phyloP scores from a whole-genome alignment of 2,797 vertebrate genomes.

The Prunella strophiata region DNA sequence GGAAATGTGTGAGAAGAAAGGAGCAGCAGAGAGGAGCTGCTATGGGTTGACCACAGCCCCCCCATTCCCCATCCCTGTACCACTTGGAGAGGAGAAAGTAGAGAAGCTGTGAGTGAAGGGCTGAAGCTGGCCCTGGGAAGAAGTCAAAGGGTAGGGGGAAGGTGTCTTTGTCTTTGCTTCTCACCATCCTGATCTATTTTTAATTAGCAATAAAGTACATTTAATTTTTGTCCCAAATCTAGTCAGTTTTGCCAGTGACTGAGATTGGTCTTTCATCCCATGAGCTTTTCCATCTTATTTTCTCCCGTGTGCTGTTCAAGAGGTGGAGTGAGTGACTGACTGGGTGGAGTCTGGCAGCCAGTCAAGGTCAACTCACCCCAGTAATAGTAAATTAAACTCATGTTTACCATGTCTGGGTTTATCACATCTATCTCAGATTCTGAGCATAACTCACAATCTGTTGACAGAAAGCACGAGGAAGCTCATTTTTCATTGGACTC shows the following conservation, averaged over 20 bases:
- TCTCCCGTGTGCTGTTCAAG: fast-evolving
- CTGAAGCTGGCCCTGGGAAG: not conserved
- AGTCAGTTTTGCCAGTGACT: not conserved
- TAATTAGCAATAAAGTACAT: not conserved
- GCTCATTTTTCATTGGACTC: not conserved
- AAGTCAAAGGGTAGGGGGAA: not conserved
- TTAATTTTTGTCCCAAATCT: not conserved
- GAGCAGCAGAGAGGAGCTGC: not conserved
- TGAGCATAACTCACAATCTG: not conserved
- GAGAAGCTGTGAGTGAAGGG: not conserved
- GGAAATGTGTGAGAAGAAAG: not conserved
- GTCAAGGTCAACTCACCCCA: not conserved
- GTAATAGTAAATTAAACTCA: not conserved
- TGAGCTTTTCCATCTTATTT: not conserved
- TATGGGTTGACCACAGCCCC: not conserved
- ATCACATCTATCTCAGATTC: not conserved
- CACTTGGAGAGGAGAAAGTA: fast-evolving
- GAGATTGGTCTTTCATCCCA: fast-evolving
- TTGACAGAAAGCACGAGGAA: not conserved
- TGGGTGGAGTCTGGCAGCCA: not conserved
- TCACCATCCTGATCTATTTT: not conserved
- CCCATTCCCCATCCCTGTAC: not conserved
- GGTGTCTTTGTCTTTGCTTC: not conserved
- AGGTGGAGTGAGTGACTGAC: not conserved
- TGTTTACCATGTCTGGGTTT: not conserved